Base-by-base conservation (phyloP, 2,888 invertebrate genomes). In the Eristalis intricaria region DNA sequence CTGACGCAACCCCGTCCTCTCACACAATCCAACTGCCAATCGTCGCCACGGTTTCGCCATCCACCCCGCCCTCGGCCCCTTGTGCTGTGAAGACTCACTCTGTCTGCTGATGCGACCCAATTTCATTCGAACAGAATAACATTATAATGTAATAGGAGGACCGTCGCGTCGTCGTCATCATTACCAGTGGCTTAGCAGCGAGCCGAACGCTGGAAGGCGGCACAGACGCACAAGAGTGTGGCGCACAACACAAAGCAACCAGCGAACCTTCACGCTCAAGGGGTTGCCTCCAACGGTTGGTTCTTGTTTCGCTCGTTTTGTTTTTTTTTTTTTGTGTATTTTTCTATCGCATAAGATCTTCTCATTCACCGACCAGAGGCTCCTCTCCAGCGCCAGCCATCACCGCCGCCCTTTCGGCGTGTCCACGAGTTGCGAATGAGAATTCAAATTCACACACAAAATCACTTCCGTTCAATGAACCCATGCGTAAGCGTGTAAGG, bases 381-480 rank as follows among this genome's bases (percentile, higher is more conserved):
- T 50, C 50, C 19, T 23, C 40, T n/a, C 56, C 66, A 38, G 1
- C n/a, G n/a, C n/a, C 2, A 19, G 2, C 1, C 40, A n/a, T 60
- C 13, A 29, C 60, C 56, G 4, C 29, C 29, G 29, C 29, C 29
- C 29, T 29, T 29, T 29, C 29, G 29, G 8, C 32, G 32, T 10
- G 32, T 32, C 58, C 50, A 5, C 50, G 50, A 50, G 8, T n/a
- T 19, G 50, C 50, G 50, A 50, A n/a, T 19, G 19, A 8, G 83
- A 75, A 87, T 87, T 84, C 84, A 79, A 84, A 87, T 84, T 84
- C 80, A 71, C 71, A 79, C 79, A 86, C 79, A 77, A 91, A 92
- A 91, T 91, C 91, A 91, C 90, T 91, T 91, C 91, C 92, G 91
- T 92, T 90, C 91, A 92, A 91, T 91, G 91, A 91, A 91, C 91